Percentiles rank a stretch among this genome's conserved stretches.
Evolutionary conservation across 2,888 invertebrate species (phyloP).

Genomic region (Scaptomyza polygonia): DNA sequence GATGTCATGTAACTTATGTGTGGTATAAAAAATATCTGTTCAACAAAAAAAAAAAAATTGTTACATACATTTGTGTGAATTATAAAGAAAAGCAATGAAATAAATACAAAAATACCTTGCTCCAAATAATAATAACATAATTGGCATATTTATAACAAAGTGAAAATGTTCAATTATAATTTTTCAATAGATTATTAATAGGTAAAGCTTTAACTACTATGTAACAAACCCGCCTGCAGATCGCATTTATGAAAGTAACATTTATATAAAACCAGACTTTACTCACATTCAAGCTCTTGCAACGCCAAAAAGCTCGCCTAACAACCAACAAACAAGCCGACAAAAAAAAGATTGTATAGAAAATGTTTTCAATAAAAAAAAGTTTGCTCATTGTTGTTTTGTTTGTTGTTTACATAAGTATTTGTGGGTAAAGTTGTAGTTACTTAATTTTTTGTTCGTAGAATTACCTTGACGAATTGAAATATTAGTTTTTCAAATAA

Average conservation of each 20-base stretch:
- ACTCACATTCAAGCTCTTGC: constrained; percentile 13
- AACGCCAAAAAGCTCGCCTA: constrained; percentile 9
- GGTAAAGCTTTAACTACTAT: constrained; percentile 5
- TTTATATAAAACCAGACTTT: constrained; percentile 15
- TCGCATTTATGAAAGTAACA: constrained; percentile 18
- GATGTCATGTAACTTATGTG: constrained; percentile 8
- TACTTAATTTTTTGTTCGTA: no score
- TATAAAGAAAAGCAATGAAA: background rate
- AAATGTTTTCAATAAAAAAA: background rate
- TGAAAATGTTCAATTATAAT: background rate
- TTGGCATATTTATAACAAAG: background rate
- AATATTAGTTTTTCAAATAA: background rate
- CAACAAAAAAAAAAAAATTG: no score
- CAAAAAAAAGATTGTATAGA: constrained; percentile 1
- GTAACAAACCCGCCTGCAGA: constrained; percentile 10
- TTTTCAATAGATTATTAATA: constrained; percentile 10
- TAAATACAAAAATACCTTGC: background rate
- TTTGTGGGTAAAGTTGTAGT: background rate
- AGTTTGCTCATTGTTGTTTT: background rate
- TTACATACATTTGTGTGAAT: background rate
- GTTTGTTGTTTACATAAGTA: background rate
- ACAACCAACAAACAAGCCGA: background rate
- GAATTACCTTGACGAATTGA: background rate
- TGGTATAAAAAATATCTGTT: background rate
- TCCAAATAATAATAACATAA: background rate